Evolutionary conservation across 1,140 invertebrate genomes (phyloP), one percentile per base, ranked within the genome.

Genomic region (Bombus picipes): DNA sequence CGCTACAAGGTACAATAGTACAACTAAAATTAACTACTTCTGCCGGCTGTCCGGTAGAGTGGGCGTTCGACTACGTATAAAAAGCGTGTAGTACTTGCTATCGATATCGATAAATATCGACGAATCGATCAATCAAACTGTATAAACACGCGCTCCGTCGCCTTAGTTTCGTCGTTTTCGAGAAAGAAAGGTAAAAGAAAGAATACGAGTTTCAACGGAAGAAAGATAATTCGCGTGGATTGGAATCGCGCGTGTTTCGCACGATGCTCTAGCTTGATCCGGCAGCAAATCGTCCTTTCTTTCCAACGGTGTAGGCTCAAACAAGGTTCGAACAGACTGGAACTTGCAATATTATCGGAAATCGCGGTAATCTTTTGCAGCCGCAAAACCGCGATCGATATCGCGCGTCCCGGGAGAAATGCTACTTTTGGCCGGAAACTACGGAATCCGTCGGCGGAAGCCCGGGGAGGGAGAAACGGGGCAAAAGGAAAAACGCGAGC

Each of bases 311-410:
- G 25, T 34, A 10, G 39, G 1, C 39, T n/a, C n/a, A n/a, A n/a
- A 18, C 75, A 13, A 43, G 66, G 5, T 47, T 66, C 72, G 39
- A 53, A 53, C 34, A 34, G 34, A 53, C 59, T 71, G 65, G 76
- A n/a, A 57, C 43, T 62, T 25, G 73, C 80, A 77, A 89, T 82
- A 82, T 89, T 89, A 89, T 89, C 87, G 59, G 70, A 73, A 85
- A 89, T 89, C 84, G 84, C 72, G 77, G 88, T 89, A 87, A 90
- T 90, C 89, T 90, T 90, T 81, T 89, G 87, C 84, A 87, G 74
- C 81, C 88, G 72, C 81, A 84, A 81, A 90, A 89, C 87, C 88
- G 80, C 89, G 88, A 90, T 90, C 89, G 82, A 90, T 90, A 90
- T 87, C 89, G 85, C 83, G 65, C 76, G 81, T 87, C 88, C 80